Conservation (phyloP, 2,888 invertebrate species). For the Amblyjoppa fuscipennis region DNA sequence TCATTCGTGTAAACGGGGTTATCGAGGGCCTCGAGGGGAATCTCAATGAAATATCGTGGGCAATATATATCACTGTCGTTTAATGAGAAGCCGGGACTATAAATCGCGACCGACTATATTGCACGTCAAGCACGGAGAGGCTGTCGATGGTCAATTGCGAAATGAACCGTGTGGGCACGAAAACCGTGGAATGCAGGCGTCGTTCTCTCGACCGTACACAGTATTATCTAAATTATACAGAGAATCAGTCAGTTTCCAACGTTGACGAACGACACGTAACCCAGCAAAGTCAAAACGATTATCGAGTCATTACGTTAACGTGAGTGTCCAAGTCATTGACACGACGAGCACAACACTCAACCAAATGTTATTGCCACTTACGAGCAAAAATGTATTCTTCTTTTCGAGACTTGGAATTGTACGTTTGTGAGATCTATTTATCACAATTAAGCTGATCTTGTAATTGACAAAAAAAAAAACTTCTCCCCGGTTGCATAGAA, state of each 20-base stretch:
- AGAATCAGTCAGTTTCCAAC: conserved; percentile 30
- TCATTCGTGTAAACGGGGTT: conserved; percentile 54
- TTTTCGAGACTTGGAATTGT: not conserved
- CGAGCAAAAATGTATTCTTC: not conserved
- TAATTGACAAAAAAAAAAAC: too few species aligned
- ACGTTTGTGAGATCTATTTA: too few species aligned
- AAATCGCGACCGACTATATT: conserved; percentile 56
- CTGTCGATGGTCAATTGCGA: conserved; percentile 62
- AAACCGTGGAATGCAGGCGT: conserved; percentile 56
- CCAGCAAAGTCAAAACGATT: not conserved
- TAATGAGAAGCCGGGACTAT: conserved; percentile 52
- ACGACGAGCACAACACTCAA: not conserved
- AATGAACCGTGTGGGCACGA: conserved; percentile 57
- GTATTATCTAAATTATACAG: conserved; percentile 54
- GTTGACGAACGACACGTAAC: not conserved
- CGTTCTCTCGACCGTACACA: conserved; percentile 42
- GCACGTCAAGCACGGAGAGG: conserved; percentile 50
- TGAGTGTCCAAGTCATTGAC: conserved; percentile 16
- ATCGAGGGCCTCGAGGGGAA: conserved; percentile 44
- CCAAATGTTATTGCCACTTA: not conserved
- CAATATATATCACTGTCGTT: conserved; percentile 42
- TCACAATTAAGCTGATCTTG: too few species aligned
- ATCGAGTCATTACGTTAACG: not conserved
- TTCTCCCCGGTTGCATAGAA: too few species aligned
- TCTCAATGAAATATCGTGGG: conserved; percentile 56